phyloP scores from a whole-genome alignment of 2,797 vertebrate species.

The Megaceryle alcyon region DNA sequence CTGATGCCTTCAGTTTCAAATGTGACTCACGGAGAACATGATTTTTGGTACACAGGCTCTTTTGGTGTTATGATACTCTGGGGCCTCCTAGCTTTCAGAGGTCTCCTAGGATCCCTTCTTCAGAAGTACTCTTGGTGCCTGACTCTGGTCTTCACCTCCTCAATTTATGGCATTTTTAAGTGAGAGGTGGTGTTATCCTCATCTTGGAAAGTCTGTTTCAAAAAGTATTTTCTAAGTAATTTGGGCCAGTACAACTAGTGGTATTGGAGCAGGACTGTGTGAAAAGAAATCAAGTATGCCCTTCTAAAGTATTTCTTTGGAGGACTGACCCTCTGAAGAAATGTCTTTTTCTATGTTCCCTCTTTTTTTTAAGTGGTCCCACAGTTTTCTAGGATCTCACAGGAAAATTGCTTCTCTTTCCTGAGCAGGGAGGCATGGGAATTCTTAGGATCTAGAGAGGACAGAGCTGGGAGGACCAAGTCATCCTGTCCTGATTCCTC shows the following conservation, averaged over 20 bases:
- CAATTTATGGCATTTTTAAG: neutral
- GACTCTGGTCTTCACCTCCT: neutral
- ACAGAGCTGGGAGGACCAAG: neutral
- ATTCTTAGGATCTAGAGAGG: neutral
- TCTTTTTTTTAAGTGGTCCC: neutral
- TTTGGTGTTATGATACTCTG: neutral
- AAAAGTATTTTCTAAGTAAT: neutral
- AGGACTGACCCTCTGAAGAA: neutral
- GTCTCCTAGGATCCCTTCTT: neutral
- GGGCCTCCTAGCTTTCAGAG: neutral
- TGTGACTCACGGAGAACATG: neutral
- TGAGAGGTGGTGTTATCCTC: neutral
- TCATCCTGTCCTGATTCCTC: neutral
- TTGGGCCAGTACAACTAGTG: neutral
- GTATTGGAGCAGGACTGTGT: neutral
- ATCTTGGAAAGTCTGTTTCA: neutral
- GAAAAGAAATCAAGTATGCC: neutral
- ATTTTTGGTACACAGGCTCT: neutral
- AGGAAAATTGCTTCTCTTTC: neutral
- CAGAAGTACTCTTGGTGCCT: neutral
- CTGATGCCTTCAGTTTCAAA: neutral
- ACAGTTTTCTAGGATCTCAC: neutral
- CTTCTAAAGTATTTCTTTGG: neutral
- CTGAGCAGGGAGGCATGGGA: neutral
- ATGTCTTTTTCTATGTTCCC: neutral